phyloP scores from a whole-genome alignment of 2,113 vertebrate genomes.

The Lamprologus ornatipinnis region DNA sequence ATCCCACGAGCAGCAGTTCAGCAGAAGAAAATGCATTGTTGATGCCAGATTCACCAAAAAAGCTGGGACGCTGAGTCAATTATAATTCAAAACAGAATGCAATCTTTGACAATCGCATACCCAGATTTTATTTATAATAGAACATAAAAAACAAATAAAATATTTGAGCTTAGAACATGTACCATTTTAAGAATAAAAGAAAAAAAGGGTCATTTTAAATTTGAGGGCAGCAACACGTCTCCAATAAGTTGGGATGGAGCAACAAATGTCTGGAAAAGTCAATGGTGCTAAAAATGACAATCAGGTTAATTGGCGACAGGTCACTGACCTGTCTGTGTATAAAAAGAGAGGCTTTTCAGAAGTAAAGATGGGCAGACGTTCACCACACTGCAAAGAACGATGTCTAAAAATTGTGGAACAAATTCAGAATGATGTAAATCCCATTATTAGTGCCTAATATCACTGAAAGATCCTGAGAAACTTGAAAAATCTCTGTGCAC shows the following conservation, averaged over 20 bases:
- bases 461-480: too few species aligned
- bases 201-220: fast-evolving
- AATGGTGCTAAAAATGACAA: background rate
- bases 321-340: fast-evolving
- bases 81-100: background rate
- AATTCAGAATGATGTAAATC: background rate
- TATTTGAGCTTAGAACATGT: fast-evolving
- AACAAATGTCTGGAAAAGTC: background rate
- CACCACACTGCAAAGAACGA: fast-evolving
- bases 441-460: background rate
- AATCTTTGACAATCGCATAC: background rate
- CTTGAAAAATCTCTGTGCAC: too few species aligned
- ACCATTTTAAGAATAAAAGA: background rate
- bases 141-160: fast-evolving
- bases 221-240: background rate
- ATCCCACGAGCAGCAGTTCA: background rate
- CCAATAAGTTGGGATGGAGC: background rate
- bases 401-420: background rate
- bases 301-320: background rate
- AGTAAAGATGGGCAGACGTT: fast-evolving
- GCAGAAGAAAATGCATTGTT: background rate
- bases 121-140: background rate
- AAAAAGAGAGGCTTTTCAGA: background rate
- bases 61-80: background rate
- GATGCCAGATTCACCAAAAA: background rate